phyloP scores from a whole-genome alignment of 2,888 invertebrate genomes.

The Perithous albicinctus region DNA sequence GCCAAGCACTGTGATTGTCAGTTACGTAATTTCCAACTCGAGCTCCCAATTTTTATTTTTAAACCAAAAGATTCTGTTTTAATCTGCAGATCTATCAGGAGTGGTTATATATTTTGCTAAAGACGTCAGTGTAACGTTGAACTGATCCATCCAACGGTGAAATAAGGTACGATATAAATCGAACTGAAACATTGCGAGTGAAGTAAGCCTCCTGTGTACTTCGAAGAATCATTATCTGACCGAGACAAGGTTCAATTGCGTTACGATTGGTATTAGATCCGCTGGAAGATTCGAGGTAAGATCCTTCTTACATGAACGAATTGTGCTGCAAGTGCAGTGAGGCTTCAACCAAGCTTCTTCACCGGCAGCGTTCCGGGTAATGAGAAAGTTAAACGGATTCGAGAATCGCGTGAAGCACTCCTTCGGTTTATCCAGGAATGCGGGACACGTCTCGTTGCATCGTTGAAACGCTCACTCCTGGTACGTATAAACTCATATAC shows the following conservation, averaged over 20 bases:
- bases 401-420: conserved; percentile 64
- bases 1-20: background rate
- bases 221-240: conserved; percentile 8
- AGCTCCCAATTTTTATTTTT: background rate
- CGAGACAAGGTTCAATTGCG: conserved; percentile 2
- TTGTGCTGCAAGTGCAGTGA: conserved; percentile 29
- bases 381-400: conserved; percentile 67
- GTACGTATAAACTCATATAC: conserved; percentile 24
- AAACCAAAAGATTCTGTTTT: background rate
- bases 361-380: conserved; percentile 53
- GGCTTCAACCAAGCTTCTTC: conserved; percentile 12
- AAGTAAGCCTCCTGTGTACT: background rate
- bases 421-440: conserved; percentile 62
- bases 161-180: conserved; percentile 10
- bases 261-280: background rate
- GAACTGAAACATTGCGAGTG: background rate
- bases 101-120: background rate
- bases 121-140: background rate
- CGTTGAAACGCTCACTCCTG: conserved; percentile 44
- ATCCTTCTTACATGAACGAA: background rate
- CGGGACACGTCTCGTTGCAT: conserved; percentile 68
- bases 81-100: background rate
- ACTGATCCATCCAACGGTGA: conserved; percentile 1
- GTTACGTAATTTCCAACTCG: background rate
- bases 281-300: conserved; percentile 4